Evolutionary conservation across 2,888 invertebrate species (phyloP).

Genomic region (Cephonodes hylas): DNA sequence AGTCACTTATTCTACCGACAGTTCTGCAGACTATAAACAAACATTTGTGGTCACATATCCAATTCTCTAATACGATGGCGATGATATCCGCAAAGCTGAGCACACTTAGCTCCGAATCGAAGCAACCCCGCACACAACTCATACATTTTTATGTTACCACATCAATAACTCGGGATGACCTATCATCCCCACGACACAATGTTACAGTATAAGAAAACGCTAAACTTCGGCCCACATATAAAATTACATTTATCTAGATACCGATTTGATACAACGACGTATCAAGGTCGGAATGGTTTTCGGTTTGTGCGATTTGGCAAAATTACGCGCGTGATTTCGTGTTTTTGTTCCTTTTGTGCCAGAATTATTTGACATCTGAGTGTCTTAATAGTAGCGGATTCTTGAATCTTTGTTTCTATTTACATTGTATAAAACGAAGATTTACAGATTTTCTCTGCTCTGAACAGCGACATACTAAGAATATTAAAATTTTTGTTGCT

Average conservation of each 20-base stretch:
- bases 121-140: conserved; percentile 11
- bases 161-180: conserved; percentile 29
- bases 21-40: neutral
- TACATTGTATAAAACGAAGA: no score
- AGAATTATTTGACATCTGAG: no score
- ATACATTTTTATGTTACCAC: conserved; percentile 27
- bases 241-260: neutral
- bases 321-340: neutral
- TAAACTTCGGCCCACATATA: conserved; percentile 4
- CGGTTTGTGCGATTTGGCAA: neutral
- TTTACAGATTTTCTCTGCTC: no score
- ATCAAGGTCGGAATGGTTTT: conserved; percentile 11
- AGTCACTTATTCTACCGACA: no score
- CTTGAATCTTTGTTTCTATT: no score
- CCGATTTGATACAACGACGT: neutral
- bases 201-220: conserved; percentile 4
- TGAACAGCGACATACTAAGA: no score
- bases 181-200: conserved; percentile 19
- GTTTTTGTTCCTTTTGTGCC: neutral
- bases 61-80: neutral
- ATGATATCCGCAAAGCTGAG: neutral
- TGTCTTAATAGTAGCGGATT: no score
- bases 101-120: neutral
- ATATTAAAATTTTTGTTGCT: no score
- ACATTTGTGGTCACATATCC: neutral